Evolutionary conservation across 1,140 invertebrate species (phyloP).

Genomic region (Dreissena rostriformis): DNA sequence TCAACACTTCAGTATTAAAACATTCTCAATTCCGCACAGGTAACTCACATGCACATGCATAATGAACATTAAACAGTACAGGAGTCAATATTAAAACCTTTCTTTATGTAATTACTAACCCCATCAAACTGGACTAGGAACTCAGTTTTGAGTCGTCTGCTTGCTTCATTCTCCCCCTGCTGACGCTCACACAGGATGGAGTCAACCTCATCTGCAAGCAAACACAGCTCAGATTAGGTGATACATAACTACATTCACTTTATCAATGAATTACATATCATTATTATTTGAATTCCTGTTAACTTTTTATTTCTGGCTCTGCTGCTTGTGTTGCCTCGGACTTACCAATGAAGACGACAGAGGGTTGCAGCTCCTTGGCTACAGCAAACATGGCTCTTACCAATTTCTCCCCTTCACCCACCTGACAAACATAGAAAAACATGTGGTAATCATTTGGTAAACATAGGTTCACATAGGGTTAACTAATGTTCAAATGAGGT

Average conservation of each 20-base stretch:
- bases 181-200: constrained; percentile 95
- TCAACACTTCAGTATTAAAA: no score
- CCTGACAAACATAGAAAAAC: constrained; percentile 83
- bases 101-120: constrained; percentile 87
- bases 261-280: no score
- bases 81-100: no score
- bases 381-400: constrained; percentile 97
- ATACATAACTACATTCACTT: no score
- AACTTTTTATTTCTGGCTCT: not conserved
- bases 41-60: no score
- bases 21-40: no score
- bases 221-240: no score
- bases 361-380: constrained; percentile 92
- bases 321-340: not conserved
- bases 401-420: constrained; percentile 98
- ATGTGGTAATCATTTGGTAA: no score
- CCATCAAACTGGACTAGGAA: constrained; percentile 95
- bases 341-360: constrained; percentile 87
- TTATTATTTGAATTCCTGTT: no score
- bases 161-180: constrained; percentile 97
- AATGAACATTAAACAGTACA: no score
- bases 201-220: constrained; percentile 93
- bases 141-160: constrained; percentile 97
- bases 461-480: no score
- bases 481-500: no score